These are phyloP conservation scores for Teleopsis dalmanni DNA, from an alignment of 1,140 invertebrate species.

Conservation along the genomic window DNA sequence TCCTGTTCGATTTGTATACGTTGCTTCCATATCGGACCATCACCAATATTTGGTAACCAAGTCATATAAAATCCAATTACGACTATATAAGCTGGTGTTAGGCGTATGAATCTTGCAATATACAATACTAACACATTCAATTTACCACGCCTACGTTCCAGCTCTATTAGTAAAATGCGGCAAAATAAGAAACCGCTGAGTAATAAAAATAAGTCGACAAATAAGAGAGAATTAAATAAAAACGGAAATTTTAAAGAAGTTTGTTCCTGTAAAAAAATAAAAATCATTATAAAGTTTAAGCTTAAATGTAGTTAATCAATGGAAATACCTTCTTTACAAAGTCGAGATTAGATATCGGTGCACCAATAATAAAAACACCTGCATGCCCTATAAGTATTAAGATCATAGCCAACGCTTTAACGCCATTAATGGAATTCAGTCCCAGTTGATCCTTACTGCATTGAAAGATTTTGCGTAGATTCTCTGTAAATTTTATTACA, in stretches of 20 bases:
- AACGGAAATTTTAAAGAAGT: slow-evolving; percentile 32
- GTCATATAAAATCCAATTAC: slow-evolving; percentile 63
- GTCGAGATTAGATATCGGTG: slow-evolving; percentile 54
- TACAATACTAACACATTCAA: slow-evolving; percentile 56
- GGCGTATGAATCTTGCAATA: slow-evolving; percentile 57
- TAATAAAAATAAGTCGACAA: slow-evolving; percentile 61
- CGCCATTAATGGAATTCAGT: slow-evolving; percentile 57
- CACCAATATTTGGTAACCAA: slow-evolving; percentile 55
- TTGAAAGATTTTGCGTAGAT: slow-evolving; percentile 49
- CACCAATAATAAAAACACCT: slow-evolving; percentile 55
- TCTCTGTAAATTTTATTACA: slow-evolving; percentile 46
- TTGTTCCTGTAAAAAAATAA: slow-evolving; percentile 8
- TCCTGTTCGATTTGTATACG: slow-evolving; percentile 54
- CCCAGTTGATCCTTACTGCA: slow-evolving; percentile 49
- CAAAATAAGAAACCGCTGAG: slow-evolving; percentile 59
- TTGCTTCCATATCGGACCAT: slow-evolving; percentile 60
- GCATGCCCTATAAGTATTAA: slow-evolving; percentile 58
- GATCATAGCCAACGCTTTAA: slow-evolving; percentile 57
- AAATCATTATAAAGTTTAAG: slow-evolving; percentile 1
- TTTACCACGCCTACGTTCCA: slow-evolving; percentile 55
- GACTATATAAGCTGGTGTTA: slow-evolving; percentile 62
- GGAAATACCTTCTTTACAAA: slow-evolving; percentile 51
- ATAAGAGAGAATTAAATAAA: slow-evolving; percentile 55
- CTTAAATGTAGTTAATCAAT: not conserved
- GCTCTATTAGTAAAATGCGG: slow-evolving; percentile 54